These are phyloP conservation scores for Austrofundulus limnaeus DNA, from an alignment of 2,113 vertebrate genomes.

Conservation along the genomic window DNA sequence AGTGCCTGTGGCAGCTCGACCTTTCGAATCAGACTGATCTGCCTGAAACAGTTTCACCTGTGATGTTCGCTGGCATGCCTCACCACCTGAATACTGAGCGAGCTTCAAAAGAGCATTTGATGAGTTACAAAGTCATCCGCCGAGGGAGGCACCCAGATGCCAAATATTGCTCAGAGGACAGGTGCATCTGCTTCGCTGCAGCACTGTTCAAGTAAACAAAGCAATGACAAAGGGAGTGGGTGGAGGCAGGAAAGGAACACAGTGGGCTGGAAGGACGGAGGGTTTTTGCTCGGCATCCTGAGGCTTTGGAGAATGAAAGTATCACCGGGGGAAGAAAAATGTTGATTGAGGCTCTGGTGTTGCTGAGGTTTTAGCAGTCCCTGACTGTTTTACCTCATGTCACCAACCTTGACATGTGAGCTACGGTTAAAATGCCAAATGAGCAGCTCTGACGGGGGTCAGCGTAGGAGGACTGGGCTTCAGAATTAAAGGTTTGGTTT, in stretches of 20 bases:
- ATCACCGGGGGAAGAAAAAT: slow-evolving; percentile 21
- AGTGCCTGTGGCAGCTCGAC: slow-evolving; percentile 62
- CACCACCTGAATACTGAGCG: slow-evolving; percentile 54
- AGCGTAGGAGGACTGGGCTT: not conserved
- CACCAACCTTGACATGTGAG: slow-evolving; percentile 30
- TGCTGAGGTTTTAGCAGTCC: slow-evolving; percentile 25
- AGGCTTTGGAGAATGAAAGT: slow-evolving; percentile 27
- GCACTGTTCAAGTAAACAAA: slow-evolving; percentile 45
- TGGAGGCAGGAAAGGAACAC: slow-evolving; percentile 14
- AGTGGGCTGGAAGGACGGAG: not conserved
- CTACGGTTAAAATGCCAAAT: slow-evolving; percentile 14
- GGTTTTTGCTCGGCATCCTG: slow-evolving; percentile 18
- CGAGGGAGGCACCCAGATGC: slow-evolving; percentile 53
- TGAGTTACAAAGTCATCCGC: slow-evolving; percentile 47
- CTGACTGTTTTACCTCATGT: slow-evolving; percentile 40
- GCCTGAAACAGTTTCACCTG: slow-evolving; percentile 54
- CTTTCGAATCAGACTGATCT: slow-evolving; percentile 55
- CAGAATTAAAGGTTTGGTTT: slow-evolving; percentile 8
- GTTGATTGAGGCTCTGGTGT: slow-evolving; percentile 30
- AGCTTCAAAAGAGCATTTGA: slow-evolving; percentile 58
- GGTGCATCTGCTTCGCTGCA: slow-evolving; percentile 49
- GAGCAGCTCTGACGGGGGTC: slow-evolving; percentile 23
- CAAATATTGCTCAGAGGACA: slow-evolving; percentile 50
- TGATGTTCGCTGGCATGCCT: slow-evolving; percentile 32
- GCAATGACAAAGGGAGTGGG: slow-evolving; percentile 41